Conservation (phyloP, 2,888 invertebrate species). For the Mamestra brassicae region DNA sequence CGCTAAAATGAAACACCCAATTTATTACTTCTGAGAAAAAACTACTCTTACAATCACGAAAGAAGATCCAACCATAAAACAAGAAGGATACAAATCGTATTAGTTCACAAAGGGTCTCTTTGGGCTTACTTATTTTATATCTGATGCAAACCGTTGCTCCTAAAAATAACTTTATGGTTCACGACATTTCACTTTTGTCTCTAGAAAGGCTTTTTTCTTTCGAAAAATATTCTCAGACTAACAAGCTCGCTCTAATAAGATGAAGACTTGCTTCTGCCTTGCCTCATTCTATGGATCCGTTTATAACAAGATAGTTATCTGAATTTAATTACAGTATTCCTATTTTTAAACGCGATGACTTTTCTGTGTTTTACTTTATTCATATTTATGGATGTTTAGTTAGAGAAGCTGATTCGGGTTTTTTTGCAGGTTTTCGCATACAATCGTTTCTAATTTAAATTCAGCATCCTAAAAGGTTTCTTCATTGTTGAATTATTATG, state of each 20-base stretch:
- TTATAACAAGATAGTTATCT: constrained; percentile 23
- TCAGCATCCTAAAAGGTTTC: not conserved
- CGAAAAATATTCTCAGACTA: constrained; percentile 26
- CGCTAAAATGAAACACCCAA: not conserved
- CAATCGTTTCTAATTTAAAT: not conserved
- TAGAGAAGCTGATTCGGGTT: not conserved
- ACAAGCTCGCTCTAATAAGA: constrained; percentile 31
- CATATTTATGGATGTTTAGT: not conserved
- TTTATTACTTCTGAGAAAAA: not conserved
- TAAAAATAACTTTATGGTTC: constrained; percentile 31
- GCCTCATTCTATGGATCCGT: constrained; percentile 2
- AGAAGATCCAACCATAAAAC: too few species aligned
- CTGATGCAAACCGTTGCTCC: constrained; percentile 12
- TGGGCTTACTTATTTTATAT: not conserved
- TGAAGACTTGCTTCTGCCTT: constrained; percentile 16
- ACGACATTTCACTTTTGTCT: constrained; percentile 20
- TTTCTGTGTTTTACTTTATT: not conserved
- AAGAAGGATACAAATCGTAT: not conserved
- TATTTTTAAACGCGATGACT: constrained; percentile 14
- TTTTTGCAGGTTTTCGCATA: too few species aligned
- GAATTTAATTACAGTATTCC: constrained; percentile 29
- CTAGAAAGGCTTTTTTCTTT: constrained; percentile 1
- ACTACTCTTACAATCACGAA: not conserved
- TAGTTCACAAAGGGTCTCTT: not conserved
- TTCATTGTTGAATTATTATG: not conserved